Base-by-base conservation (phyloP, 2,113 vertebrate genomes). In the Hyla sarda region DNA sequence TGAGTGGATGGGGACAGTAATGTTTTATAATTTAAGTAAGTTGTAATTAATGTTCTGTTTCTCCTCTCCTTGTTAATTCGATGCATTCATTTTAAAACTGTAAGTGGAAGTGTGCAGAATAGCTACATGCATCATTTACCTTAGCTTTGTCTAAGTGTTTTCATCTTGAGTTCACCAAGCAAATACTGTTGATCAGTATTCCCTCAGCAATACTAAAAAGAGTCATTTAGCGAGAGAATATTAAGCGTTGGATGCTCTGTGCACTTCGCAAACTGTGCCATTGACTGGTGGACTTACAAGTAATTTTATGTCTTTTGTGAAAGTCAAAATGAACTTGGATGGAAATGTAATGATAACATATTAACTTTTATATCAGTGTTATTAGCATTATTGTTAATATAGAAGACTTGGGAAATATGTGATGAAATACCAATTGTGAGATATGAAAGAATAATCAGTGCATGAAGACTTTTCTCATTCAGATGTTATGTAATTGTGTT, bases 131-230 rank as follows among this genome's bases (percentile, higher is more conserved):
- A 54, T 77, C 25, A 77, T 77, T 77, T 54, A 54, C 75, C 75
- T 54, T 77, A 54, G 48, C 75, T 77, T 21, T 54, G 48, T 34
- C 48, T 77, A 56, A 77, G 48, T 54, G 50, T 21, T 77, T 77
- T 77, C 16, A 54, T 77, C 52, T 34, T 37, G 21, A 56, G 34
- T 79, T 58, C 52, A 23, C 76, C 50, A 56, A 58, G 28, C 76
- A 79, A 79, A 47, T 71, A 74, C 37, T 79, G 76, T 79, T 79
- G 76, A 79, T 79, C 76, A 79, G 52, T 58, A 13, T n/a, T 79
- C 50, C 52, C 50, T 58, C 11, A 79, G 19, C 19, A 79, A 37
- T 41, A 13, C 30, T 56, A 37, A 79, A 79, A 37, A 28, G 50
- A 58, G 30, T 77, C 75, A 34, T 77, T 77, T 77, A 78, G 30